These are phyloP conservation scores for Hydra vulgaris DNA, from an alignment of 30 jellyfish, hydroid and myxozoan species.

Conservation along the genomic window DNA sequence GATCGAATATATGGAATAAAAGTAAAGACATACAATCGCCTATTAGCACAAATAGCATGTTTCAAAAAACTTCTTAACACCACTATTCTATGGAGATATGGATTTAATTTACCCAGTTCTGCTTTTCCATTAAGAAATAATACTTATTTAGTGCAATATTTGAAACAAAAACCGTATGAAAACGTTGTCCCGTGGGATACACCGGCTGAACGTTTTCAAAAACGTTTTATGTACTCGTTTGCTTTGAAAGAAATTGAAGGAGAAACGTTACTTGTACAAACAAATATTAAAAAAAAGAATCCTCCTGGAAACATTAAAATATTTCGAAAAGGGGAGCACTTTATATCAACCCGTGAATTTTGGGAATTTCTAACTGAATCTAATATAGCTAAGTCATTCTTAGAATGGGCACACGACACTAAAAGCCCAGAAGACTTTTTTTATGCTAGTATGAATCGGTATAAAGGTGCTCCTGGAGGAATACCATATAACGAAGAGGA, in stretches of 20 bases:
- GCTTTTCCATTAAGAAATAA: constrained; percentile 80
- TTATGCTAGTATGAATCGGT: constrained; percentile 77
- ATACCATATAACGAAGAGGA: constrained; percentile 32
- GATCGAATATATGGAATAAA: constrained; percentile 33
- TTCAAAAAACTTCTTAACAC: constrained; percentile 41
- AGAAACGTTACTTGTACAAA: constrained; percentile 38
- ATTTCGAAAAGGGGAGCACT: constrained; percentile 63
- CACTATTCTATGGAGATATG: constrained; percentile 56
- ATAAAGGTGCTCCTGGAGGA: constrained; percentile 85
- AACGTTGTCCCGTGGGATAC: constrained; percentile 38
- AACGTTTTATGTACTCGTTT: constrained; percentile 47
- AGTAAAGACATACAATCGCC: constrained; percentile 40
- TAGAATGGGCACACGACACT: constrained; percentile 75
- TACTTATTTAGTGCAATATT: constrained; percentile 46
- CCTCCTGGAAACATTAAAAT: constrained; percentile 66
- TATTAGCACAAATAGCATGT: constrained; percentile 73
- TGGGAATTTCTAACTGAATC: constrained; percentile 36
- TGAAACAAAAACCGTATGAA: constrained; percentile 36
- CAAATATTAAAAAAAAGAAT: constrained; percentile 37
- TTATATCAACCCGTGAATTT: constrained; percentile 67
- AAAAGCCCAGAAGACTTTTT: constrained; percentile 90
- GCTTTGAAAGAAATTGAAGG: constrained; percentile 35
- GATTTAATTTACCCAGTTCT: constrained; percentile 70
- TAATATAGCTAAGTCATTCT: constrained; percentile 28
- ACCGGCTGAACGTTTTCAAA: constrained; percentile 41